phyloP scores from a whole-genome alignment of 1,140 invertebrate species.

The Micrasema longulum region DNA sequence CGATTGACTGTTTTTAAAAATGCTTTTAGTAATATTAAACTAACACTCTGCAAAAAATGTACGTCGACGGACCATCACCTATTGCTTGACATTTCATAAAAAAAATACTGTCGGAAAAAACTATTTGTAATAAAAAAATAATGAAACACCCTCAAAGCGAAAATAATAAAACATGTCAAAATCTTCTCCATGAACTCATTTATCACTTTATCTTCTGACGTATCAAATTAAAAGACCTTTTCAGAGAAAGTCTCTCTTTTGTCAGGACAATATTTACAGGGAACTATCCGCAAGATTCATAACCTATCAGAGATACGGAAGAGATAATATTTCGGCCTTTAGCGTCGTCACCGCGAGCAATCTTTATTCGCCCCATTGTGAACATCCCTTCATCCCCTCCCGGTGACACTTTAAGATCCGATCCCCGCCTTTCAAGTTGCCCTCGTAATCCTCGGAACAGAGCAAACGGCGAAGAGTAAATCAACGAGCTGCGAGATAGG shows the following conservation, averaged over 20 bases:
- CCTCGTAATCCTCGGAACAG: neutral
- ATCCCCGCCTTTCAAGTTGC: slow-evolving; percentile 1
- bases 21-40: too few species aligned
- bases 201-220: slow-evolving; percentile 42
- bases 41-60: too few species aligned
- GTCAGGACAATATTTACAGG: slow-evolving; percentile 43
- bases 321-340: slow-evolving; percentile 38
- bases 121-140: too few species aligned
- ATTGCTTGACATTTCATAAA: too few species aligned
- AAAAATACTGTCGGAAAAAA: too few species aligned
- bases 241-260: slow-evolving; percentile 33
- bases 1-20: too few species aligned
- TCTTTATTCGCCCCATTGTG: slow-evolving; percentile 37
- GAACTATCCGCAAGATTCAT: slow-evolving; percentile 47
- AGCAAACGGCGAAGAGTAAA: slow-evolving; percentile 4
- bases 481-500: neutral
- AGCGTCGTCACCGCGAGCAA: slow-evolving; percentile 9
- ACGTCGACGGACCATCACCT: too few species aligned
- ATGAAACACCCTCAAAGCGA: slow-evolving; percentile 13
- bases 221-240: slow-evolving; percentile 48
- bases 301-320: slow-evolving; percentile 37
- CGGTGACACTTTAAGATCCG: slow-evolving; percentile 27
- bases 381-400: slow-evolving; percentile 11
- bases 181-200: slow-evolving; percentile 38
- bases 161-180: slow-evolving; percentile 41